These are phyloP conservation scores for Taeniopygia guttata DNA, from an alignment of 2,797 vertebrate species.

Conservation along the genomic window DNA sequence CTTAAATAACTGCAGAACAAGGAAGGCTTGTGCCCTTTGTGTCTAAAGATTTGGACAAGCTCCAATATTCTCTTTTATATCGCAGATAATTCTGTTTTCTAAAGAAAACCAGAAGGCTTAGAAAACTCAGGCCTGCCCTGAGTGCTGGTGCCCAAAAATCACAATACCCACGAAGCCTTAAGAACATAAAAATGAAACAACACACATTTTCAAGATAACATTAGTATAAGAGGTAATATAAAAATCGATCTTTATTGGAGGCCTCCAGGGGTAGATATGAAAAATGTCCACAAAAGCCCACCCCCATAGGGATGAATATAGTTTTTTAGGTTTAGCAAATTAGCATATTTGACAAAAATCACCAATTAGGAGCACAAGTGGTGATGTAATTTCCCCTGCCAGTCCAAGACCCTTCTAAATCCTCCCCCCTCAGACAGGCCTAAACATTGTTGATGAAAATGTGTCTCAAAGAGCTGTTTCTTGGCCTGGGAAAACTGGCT, in stretches of 20 bases:
- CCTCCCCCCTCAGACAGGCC: background rate
- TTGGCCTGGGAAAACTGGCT: background rate
- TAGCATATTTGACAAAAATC: background rate
- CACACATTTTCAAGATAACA: background rate
- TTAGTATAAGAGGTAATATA: background rate
- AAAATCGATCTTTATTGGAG: background rate
- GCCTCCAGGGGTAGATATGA: background rate
- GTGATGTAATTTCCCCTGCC: background rate
- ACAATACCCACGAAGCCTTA: background rate
- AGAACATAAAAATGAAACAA: background rate
- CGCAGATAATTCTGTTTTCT: background rate
- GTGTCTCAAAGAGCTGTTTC: background rate
- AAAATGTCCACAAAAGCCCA: background rate
- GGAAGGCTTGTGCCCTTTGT: background rate
- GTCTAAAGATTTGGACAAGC: background rate
- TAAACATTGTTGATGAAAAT: background rate
- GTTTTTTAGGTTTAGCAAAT: background rate
- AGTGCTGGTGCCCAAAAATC: background rate
- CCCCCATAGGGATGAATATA: rapidly evolving
- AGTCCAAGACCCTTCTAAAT: background rate
- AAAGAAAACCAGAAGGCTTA: background rate
- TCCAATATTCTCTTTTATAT: background rate
- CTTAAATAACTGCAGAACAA: background rate
- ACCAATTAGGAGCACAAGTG: background rate
- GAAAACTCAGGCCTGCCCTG: background rate